phyloP scores from a whole-genome alignment of 2,113 vertebrate species.

The Tetrao urogallus region DNA sequence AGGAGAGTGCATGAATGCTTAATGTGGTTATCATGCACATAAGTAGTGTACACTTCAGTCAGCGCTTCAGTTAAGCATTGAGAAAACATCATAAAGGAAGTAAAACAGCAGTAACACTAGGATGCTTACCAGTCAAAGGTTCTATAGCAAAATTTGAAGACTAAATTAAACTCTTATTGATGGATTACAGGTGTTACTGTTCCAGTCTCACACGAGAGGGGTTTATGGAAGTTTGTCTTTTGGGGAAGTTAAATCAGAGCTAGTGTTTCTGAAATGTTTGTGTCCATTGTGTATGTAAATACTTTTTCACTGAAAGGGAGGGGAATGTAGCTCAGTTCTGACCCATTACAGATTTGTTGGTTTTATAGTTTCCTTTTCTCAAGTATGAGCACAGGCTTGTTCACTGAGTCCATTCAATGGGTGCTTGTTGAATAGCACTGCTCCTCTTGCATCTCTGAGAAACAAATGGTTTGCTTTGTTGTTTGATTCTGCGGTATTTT shows the following conservation, averaged over 20 bases:
- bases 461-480: not conserved
- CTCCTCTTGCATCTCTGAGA: not conserved
- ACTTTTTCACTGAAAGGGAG: not conserved
- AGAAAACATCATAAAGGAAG: not conserved
- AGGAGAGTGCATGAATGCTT: accelerated
- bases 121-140: not conserved
- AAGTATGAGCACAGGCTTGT: not conserved
- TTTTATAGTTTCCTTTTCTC: not conserved
- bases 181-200: not conserved
- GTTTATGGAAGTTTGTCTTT: not conserved
- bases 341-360: accelerated
- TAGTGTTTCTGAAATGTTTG: not conserved
- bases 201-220: not conserved
- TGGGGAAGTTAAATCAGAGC: not conserved
- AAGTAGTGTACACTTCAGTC: not conserved
- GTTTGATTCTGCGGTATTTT: not conserved
- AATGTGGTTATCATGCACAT: not conserved
- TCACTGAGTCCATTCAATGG: not conserved
- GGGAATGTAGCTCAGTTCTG: not conserved
- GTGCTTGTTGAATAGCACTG: not conserved
- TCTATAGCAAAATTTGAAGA: not conserved
- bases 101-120: not conserved
- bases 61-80: not conserved
- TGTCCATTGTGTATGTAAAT: not conserved
- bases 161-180: not conserved